Conservation (phyloP, 2,888 invertebrate genomes). For the Parasteatoda lunata region DNA sequence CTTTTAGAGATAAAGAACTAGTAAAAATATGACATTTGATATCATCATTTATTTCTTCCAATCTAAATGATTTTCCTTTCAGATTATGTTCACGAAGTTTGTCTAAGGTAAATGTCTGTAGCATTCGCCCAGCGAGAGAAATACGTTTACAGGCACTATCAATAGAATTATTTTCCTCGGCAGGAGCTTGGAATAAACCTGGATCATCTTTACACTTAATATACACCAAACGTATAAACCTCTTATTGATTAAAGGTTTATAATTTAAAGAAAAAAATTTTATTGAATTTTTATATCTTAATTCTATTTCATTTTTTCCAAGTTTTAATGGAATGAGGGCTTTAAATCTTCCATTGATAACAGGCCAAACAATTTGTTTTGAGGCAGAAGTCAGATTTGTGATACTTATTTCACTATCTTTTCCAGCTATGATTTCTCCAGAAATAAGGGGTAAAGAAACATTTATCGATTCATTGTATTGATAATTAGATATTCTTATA, state of each 20-base stretch:
- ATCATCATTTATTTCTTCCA: slow-evolving; percentile 81
- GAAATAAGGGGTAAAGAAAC: slow-evolving; percentile 42
- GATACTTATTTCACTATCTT: slow-evolving; percentile 93
- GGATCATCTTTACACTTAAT: slow-evolving; percentile 87
- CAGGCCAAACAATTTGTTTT: slow-evolving; percentile 83
- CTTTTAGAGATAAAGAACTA: slow-evolving; percentile 82
- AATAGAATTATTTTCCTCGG: slow-evolving; percentile 79
- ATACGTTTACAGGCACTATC: slow-evolving; percentile 86
- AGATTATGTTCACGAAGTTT: slow-evolving; percentile 87
- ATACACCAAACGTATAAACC: slow-evolving; percentile 85
- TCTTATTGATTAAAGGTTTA: slow-evolving; percentile 78
- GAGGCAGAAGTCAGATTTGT: slow-evolving; percentile 99
- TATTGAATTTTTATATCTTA: slow-evolving; percentile 19
- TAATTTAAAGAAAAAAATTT: slow-evolving; percentile 78
- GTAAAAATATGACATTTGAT: slow-evolving; percentile 83
- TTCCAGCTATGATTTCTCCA: slow-evolving; percentile 33
- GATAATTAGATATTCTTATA: slow-evolving; percentile 45
- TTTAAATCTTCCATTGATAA: slow-evolving; percentile 56
- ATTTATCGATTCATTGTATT: slow-evolving; percentile 20
- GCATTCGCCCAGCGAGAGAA: slow-evolving; percentile 83
- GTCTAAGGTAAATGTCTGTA: slow-evolving; percentile 91
- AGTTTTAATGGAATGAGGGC: slow-evolving; percentile 30
- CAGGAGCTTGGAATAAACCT: slow-evolving; percentile 84
- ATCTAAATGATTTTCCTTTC: slow-evolving; percentile 86
- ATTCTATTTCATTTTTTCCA: slow-evolving; percentile 47